These are phyloP conservation scores for Eretmochelys imbricata DNA, from an alignment of 2,113 vertebrate species.

Conservation along the genomic window DNA sequence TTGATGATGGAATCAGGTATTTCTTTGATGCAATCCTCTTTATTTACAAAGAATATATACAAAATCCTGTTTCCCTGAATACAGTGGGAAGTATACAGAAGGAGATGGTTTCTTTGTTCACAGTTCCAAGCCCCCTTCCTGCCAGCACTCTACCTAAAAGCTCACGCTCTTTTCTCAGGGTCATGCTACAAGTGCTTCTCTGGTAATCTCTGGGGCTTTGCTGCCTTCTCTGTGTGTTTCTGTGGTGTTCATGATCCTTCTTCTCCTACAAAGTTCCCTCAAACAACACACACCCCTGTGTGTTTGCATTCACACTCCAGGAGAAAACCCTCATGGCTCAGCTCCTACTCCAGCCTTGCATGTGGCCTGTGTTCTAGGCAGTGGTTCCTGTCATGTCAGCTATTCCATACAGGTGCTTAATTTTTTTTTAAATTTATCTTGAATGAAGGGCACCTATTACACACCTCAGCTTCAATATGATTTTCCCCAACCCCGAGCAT, in stretches of 20 bases:
- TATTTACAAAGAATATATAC: neutral
- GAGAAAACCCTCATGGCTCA: slow-evolving; percentile 11
- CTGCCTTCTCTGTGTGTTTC: neutral
- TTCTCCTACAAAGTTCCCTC: neutral
- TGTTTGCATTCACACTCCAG: neutral
- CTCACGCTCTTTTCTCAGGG: no score
- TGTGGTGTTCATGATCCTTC: neutral
- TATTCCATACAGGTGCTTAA: neutral
- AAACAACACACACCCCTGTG: neutral
- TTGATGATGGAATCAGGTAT: neutral
- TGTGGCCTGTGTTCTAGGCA: neutral
- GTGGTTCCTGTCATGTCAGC: neutral
- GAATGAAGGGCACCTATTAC: no score
- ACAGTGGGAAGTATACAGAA: no score
- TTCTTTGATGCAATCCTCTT: neutral
- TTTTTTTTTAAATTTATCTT: neutral
- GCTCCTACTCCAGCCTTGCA: neutral
- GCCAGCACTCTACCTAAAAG: no score
- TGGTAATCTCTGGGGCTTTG: neutral
- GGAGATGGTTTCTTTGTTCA: no score
- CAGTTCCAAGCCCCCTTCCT: no score
- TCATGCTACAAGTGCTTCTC: neutral
- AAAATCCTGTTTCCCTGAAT: neutral
- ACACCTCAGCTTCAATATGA: neutral
- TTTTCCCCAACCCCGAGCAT: neutral